Base-by-base conservation (phyloP, 30 jellyfish, hydroid and myxozoan species). In the Rhopilema esculentum region DNA sequence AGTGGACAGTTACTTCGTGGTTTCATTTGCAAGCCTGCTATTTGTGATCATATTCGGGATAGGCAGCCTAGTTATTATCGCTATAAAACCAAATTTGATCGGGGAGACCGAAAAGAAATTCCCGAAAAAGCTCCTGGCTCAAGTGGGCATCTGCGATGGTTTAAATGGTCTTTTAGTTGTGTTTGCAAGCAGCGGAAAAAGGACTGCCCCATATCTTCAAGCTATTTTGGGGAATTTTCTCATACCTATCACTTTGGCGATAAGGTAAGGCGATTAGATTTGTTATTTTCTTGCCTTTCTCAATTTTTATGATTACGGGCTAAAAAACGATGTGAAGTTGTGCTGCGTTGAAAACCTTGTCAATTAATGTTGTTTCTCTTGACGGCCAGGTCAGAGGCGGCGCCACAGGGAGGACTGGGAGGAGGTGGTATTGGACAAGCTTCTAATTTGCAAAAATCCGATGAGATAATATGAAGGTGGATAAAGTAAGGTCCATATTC, bases 161-260 rank as follows among this genome's bases (percentile, higher is more conserved):
- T 63, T 72, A 21, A 83, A 83, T 33, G 82, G 85, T 1, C 27
- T 83, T 29, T 50, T 83, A 73, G 83, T 72, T 8, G 92, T 72
- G 30, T 83, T 83, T 48, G 83, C 92, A 16, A 83, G 92, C 79
- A 83, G 92, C 70, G 92, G 92, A 51, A 83, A n/a, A 27, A 83
- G 92, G 27, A 83, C 92, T 26, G 92, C 92, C 23, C 92, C 92
- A 18, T 83, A 83, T 31, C 82, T 83, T 28, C 92, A 83, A 70
- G 83, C 92, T 7, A 57, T 83, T 16, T 62, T 83, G 66, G 74
- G 74, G 63, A 83, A 83, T 72, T 83, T 72, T 27, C 48, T 66
- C 53, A 83, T 83, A 27, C 92, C 92, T 8, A 51, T 83, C 63
- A 83, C 92, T 18, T 50, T 83, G 29, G 50, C 53, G 16, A 18